A percentile compares a stretch with the other conserved stretches of the same genome.
Conservation (phyloP, 2,888 invertebrate species). For the Cryptus viduatorius region DNA sequence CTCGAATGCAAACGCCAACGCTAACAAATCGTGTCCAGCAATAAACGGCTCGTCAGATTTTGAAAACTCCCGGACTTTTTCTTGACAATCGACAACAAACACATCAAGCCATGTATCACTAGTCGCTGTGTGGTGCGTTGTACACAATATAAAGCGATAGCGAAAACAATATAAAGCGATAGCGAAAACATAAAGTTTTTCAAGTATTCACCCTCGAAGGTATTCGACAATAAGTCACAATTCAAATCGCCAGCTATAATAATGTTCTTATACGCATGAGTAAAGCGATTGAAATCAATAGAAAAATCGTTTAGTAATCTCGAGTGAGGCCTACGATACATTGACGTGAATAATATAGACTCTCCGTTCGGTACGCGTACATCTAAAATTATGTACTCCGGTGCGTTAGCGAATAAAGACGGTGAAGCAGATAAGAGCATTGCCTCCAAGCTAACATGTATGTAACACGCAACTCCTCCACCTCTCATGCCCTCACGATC, state of each 20-base stretch:
- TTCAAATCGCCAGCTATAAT: slow-evolving; percentile 29
- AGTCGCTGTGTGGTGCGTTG: slow-evolving; percentile 14
- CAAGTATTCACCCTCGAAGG: slow-evolving; percentile 1
- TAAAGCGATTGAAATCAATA: background rate
- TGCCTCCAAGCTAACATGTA: background rate
- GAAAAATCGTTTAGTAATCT: background rate
- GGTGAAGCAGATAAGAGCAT: slow-evolving; percentile 18
- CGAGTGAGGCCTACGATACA: slow-evolving; percentile 19
- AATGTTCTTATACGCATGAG: slow-evolving; percentile 15
- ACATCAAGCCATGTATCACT: background rate
- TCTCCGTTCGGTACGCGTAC: background rate
- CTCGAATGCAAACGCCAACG: no score
- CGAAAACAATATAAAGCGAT: background rate
- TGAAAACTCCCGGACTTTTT: background rate
- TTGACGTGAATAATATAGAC: background rate
- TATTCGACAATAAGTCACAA: background rate
- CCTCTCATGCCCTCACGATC: background rate
- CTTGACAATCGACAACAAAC: background rate
- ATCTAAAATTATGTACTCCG: background rate
- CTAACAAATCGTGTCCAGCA: background rate
- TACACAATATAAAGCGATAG: no score
- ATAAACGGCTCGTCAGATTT: slow-evolving; percentile 31
- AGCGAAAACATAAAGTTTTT: background rate
- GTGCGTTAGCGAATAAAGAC: background rate
- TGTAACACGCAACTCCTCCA: slow-evolving; percentile 45